Evolutionary conservation across 2,888 invertebrate species (phyloP), one percentile per base, ranked within the genome.

Genomic region (Caenorhabditis sp.): DNA sequence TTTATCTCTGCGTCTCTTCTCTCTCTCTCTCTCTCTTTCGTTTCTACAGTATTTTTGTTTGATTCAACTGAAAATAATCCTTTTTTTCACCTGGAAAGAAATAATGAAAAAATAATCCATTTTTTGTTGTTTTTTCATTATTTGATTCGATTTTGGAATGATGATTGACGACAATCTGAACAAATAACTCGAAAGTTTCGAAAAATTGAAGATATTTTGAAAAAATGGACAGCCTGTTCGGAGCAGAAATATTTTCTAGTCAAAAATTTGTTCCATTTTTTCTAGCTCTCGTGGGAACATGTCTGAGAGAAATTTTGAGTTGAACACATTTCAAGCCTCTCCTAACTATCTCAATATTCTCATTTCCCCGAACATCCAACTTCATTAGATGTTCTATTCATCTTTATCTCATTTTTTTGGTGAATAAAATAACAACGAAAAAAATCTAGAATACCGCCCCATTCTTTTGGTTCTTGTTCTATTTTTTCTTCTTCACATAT

Each of bases 141-240:
- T 26, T 23, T 53, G 53, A 21, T 53, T 53, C n/a, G n/a, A n/a
- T n/a, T n/a, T n/a, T 55, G 24, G n/a, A 14, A 55, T 24, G 55
- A 8, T 31, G 31, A n/a, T 31, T 31, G 31, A 31, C 10, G 31
- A 10, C 31, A 31, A 31, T 31, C 55, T 27, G 55, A 27, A 17
- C 55, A 55, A 55, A 27, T 24, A 24, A 14, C 24, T 0, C 10
- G 21, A 23, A 12, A 10, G 10, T 10, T 8, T 36, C 36, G 14
- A 43, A 43, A 31, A 31, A 31, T 31, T 31, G 31, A 31, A 31
- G 10, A 6, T 31, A 31, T 31, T 31, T 31, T 31, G 31, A 31
- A 31, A n/a, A n/a, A n/a, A n/a, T n/a, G n/a, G n/a, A n/a, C n/a
- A n/a, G n/a, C n/a, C n/a, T n/a, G n/a, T n/a, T n/a, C n/a, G n/a